These are phyloP conservation scores for Julus scandinavius DNA, from an alignment of 2,888 invertebrate species.

Conservation along the genomic window DNA sequence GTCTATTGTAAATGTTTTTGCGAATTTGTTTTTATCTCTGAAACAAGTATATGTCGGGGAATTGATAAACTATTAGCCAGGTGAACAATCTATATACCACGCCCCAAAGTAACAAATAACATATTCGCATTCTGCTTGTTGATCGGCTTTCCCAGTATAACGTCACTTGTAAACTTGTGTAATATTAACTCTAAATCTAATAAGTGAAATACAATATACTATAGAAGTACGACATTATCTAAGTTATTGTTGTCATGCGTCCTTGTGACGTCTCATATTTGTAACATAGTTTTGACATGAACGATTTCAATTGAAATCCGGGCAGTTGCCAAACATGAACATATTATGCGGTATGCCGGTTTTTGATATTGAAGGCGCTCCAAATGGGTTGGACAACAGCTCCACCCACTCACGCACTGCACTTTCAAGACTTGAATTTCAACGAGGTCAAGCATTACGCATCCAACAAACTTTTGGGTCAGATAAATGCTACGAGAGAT, in stretches of 20 bases:
- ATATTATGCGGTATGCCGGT: background rate
- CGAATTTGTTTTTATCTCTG: background rate
- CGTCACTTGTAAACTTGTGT: too few species aligned
- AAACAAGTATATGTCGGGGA: background rate
- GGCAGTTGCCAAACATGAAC: slow-evolving; percentile 13
- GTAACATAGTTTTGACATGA: background rate
- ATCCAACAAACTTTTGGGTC: background rate
- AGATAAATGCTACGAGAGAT: background rate
- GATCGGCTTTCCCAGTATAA: too few species aligned
- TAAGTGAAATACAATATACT: too few species aligned
- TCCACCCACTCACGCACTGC: background rate
- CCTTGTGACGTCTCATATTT: background rate
- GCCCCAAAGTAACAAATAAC: too few species aligned
- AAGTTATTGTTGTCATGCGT: too few species aligned
- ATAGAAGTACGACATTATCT: too few species aligned
- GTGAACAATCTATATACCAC: background rate
- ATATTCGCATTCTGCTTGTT: too few species aligned
- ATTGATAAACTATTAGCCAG: background rate
- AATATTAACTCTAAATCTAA: too few species aligned
- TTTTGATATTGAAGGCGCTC: background rate
- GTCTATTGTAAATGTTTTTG: background rate
- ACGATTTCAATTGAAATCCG: background rate
- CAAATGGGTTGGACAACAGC: slow-evolving; percentile 6
- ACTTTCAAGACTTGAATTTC: background rate
- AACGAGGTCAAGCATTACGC: slow-evolving; percentile 21